Evolutionary conservation across 2,113 vertebrate genomes (phyloP), one percentile per base, ranked within the genome.

Genomic region (Oreochromis aureus): DNA sequence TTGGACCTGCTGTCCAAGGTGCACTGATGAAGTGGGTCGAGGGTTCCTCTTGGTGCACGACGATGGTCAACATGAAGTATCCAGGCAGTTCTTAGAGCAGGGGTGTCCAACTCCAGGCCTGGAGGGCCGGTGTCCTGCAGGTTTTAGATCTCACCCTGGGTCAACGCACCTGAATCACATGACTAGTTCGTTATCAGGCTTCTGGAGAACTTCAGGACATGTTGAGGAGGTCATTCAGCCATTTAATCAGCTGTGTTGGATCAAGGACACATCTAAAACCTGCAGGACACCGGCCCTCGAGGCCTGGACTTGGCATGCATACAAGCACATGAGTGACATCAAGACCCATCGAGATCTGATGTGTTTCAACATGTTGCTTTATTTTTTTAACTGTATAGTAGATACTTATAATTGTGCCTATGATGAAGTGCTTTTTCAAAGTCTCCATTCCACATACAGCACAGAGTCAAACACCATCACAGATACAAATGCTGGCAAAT

Each of bases 141-240:
- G 32, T 34, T 34, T 34, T 34, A 34, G 32, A 59, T 16, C 27
- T 59, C 56, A 59, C 5, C 1, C 27, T 59, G 27, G 56, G 27
- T 32, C 27, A 32, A 32, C 7, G 0, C 7, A 16, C 13, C 56
- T 59, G 0, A 59, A 30, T 59, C 27, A 59, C 7, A 59, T 32
- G 56, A 59, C 30, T 0, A 59, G 27, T 59, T 59, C 2, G 0
- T 6, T 59, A 59, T 13, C 56, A 59, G 56, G 13, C 13, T 2
- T 30, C 27, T 59, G 56, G 27, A 59, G 56, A 59, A 0, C 56
- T 59, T 30, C 56, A 59, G 3, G 56, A 30, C 56, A 59, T 30
- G 56, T 59, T 59, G 56, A 59, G 56, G 56, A 9, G 27, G 0
- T 16, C 0, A 59, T 59, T 59, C 16, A 59, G 13, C 56, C 1